Evolutionary conservation across 2,888 invertebrate genomes (phyloP).

Genomic region (Dorcus hopei): DNA sequence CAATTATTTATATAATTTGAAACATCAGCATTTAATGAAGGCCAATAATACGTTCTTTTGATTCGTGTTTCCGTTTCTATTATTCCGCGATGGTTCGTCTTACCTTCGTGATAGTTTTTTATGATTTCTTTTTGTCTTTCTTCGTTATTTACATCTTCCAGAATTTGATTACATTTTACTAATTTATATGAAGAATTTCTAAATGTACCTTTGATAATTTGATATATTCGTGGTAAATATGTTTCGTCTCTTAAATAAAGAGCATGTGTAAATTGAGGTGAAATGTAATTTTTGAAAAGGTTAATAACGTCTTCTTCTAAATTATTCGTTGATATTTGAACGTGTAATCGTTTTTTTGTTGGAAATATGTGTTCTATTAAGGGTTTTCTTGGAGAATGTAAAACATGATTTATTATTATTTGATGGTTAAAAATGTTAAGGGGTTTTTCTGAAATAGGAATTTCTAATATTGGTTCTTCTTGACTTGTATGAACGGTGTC

Average conservation of each 20-base stretch:
- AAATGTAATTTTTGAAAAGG: background rate
- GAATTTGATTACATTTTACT: background rate
- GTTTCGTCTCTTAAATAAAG: background rate
- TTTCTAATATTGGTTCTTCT: background rate
- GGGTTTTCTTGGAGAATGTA: background rate
- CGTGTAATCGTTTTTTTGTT: background rate
- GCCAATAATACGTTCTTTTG: slow-evolving; percentile 1
- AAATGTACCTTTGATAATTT: background rate
- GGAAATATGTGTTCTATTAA: too few species aligned
- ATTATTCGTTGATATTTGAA: background rate
- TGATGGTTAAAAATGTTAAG: background rate
- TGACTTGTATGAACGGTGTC: background rate
- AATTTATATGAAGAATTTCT: background rate
- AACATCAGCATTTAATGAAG: background rate
- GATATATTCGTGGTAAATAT: background rate
- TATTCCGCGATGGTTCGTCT: background rate
- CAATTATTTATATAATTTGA: slow-evolving; percentile 1
- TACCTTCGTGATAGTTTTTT: slow-evolving; percentile 3
- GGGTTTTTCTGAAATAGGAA: background rate
- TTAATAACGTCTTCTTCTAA: background rate
- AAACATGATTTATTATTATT: background rate
- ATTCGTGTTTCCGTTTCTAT: background rate
- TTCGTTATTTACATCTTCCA: background rate
- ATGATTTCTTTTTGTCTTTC: background rate
- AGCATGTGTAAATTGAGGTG: background rate